A percentile compares a stretch with the other conserved stretches of the same genome.
These are phyloP conservation scores for Amphimedon queenslandica DNA, from an alignment of 37 sponge, comb jelly and placozoan genomes.

Conservation along the genomic window DNA sequence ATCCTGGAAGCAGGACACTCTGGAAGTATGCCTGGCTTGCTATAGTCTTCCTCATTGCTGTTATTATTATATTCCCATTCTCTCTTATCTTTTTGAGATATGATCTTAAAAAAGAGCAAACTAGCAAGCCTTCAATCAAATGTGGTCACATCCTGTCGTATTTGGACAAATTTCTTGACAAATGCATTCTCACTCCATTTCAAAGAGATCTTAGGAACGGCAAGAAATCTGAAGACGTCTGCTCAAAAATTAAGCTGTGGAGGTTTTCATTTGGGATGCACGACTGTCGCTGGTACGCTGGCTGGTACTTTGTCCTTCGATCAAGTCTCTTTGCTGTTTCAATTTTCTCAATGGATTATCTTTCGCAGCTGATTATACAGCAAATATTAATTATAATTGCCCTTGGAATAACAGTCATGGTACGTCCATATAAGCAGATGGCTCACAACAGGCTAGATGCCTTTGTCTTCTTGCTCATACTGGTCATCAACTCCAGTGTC, in stretches of 20 bases:
- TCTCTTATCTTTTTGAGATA: not conserved
- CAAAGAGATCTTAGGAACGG: not conserved
- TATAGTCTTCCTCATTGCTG: not conserved
- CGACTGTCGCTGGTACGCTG: not conserved
- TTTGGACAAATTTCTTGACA: not conserved
- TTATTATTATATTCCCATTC: not conserved
- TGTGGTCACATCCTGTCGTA: not conserved
- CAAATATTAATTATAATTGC: not conserved
- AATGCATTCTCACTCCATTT: not conserved
- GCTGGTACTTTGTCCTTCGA: not conserved
- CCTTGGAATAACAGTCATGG: not conserved
- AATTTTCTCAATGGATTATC: not conserved
- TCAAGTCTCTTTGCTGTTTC: not conserved
- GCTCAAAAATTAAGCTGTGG: not conserved
- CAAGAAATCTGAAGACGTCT: not conserved
- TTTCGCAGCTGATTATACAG: not conserved
- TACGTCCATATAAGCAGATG: not conserved
- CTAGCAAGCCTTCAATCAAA: not conserved
- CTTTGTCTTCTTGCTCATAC: not conserved
- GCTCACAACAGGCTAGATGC: not conserved
- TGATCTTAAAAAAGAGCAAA: not conserved
- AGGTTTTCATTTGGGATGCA: not conserved
- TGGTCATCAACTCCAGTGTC: not conserved
- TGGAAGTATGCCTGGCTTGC: not conserved
- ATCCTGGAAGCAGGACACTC: not conserved